A percentile compares a stretch with the other conserved stretches of the same genome.
Evolutionary conservation across 2,797 vertebrate species (phyloP).

Genomic region (Rhynchonycteris naso): DNA sequence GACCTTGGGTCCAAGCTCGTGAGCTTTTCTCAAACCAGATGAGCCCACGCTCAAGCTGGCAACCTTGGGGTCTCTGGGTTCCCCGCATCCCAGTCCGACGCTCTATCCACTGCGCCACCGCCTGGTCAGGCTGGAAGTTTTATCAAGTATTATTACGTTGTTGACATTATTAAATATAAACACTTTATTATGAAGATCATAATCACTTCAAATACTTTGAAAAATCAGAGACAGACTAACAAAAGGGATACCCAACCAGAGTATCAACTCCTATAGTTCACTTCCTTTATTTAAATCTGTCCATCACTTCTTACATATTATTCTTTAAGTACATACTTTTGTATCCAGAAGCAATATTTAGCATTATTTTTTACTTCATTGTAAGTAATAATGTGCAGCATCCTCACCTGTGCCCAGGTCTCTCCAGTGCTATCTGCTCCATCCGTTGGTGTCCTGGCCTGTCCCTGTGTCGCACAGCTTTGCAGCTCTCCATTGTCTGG

Average conservation of each 20-base stretch:
- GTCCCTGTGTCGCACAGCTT: fast-evolving
- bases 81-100: too few relatives aligned
- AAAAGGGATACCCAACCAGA: background rate
- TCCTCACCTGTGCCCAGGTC: background rate
- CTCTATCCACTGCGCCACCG: too few relatives aligned
- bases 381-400: background rate
- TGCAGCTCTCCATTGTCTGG: background rate
- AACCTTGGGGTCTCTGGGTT: too few relatives aligned
- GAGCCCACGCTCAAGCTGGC: too few relatives aligned
- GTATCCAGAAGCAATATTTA: background rate
- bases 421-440: background rate
- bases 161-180: background rate
- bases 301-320: background rate
- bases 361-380: background rate
- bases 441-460: background rate
- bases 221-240: background rate
- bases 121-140: too few relatives aligned
- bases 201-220: background rate
- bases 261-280: fast-evolving
- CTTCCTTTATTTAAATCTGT: background rate
- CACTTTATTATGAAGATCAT: background rate
- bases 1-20: too few relatives aligned
- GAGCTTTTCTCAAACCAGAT: too few relatives aligned
- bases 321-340: fast-evolving
- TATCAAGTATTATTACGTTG: background rate